Percentiles rank a stretch among this genome's conserved stretches.
phyloP scores from a whole-genome alignment of 2,888 invertebrate genomes.

The Drosophila nigricruria region DNA sequence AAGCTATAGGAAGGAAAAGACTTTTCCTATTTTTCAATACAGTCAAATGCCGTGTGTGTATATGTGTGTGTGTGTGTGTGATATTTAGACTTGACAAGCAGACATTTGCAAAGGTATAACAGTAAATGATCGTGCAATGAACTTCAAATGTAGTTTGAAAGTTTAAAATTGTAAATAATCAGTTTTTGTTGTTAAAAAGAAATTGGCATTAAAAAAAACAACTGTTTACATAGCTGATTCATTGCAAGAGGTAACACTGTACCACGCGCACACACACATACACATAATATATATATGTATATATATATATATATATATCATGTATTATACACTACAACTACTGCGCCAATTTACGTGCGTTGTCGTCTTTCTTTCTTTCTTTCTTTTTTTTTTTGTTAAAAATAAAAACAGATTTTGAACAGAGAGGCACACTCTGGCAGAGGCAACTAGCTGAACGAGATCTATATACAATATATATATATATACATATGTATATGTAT shows the following conservation, averaged over 20 bases:
- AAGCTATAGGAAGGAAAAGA: conserved; percentile 30
- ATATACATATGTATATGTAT: conserved; percentile 20
- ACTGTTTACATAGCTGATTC: conserved; percentile 12
- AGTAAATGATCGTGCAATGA: conserved; percentile 22
- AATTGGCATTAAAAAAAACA: not conserved
- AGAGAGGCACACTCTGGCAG: conserved; percentile 44
- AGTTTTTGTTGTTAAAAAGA: not conserved
- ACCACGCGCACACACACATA: conserved; percentile 26
- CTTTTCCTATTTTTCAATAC: conserved; percentile 14
- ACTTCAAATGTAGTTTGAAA: not conserved
- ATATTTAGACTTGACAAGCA: conserved; percentile 25
- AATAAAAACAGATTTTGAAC: conserved; percentile 73
- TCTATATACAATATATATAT: conserved; percentile 26
- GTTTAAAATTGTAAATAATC: not conserved
- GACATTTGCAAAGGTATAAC: conserved; percentile 29
- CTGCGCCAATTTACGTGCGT: conserved; percentile 75
- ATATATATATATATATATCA: conserved; percentile 47
- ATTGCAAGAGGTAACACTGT: conserved; percentile 53
- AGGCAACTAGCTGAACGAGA: conserved; percentile 34
- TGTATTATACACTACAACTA: conserved; percentile 55
- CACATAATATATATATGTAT: conserved; percentile 28
- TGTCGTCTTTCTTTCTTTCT: conserved; percentile 50
- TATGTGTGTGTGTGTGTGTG: conserved; percentile 20
- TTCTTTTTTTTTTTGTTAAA: conserved; percentile 64
- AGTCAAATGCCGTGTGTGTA: not conserved